phyloP scores from a whole-genome alignment of 1,140 invertebrate species.

The Archivesica marissinica region DNA sequence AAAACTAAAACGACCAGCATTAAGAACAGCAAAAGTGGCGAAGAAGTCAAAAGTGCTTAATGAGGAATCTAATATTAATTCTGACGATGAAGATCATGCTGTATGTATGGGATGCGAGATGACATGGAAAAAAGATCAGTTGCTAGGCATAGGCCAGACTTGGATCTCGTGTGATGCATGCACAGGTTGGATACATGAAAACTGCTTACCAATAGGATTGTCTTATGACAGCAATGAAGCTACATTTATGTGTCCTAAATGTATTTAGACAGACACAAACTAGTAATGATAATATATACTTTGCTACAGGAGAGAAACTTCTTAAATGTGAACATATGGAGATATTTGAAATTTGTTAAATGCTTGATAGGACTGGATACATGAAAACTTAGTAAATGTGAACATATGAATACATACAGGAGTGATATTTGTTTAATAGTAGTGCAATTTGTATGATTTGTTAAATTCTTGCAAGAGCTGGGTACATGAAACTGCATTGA shows the following conservation, averaged over 20 bases:
- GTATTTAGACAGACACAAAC: neutral
- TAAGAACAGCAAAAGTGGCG: neutral
- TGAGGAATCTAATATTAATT: neutral
- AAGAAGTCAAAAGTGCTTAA: neutral
- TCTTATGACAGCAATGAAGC: neutral
- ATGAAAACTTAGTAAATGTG: neutral
- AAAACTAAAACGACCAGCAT: neutral
- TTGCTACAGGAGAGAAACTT: neutral
- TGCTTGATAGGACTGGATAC: neutral
- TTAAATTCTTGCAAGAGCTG: too few relatives aligned
- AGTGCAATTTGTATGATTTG: too few relatives aligned
- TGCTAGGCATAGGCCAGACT: conserved; percentile 17
- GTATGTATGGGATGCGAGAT: conserved; percentile 31
- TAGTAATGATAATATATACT: neutral
- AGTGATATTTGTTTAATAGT: neutral
- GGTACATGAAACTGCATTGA: too few relatives aligned
- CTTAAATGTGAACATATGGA: neutral
- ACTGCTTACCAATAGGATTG: conserved; percentile 30
- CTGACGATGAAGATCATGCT: conserved; percentile 4
- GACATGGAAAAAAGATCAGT: conserved; percentile 41
- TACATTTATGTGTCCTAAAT: conserved; percentile 17
- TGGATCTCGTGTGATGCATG: conserved; percentile 47
- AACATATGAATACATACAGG: neutral
- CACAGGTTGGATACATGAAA: conserved; percentile 24
- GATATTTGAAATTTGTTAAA: neutral